A percentile compares a stretch with the other conserved stretches of the same genome.
phyloP scores from a whole-genome alignment of 2,888 invertebrate genomes.

The Oscheius sp. region DNA sequence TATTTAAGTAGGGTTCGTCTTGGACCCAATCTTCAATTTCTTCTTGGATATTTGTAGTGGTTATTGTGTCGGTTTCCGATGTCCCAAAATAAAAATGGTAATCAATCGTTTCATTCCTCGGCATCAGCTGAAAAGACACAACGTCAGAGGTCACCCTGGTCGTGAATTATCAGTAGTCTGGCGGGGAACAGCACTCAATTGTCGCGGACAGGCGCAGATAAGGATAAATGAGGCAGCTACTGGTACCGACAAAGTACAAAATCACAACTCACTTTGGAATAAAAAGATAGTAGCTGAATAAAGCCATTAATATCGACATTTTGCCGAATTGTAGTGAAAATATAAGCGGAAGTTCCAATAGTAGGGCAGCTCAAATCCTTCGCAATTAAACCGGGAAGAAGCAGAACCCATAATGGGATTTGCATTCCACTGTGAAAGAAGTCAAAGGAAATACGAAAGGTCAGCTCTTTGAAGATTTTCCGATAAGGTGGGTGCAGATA shows the following conservation, averaged over 20 bases:
- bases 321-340: conserved; percentile 42
- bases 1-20: conserved; percentile 11
- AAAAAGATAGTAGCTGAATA: conserved; percentile 33
- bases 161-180: conserved; percentile 4
- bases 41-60: conserved; percentile 17
- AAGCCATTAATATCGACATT: conserved; percentile 32
- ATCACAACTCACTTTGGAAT: conserved; percentile 30
- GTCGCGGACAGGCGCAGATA: conserved; percentile 21
- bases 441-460: too few species aligned
- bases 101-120: conserved; percentile 20
- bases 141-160: not conserved
- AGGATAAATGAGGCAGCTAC: not conserved
- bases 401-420: too few species aligned
- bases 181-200: conserved; percentile 17
- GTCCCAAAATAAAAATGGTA: conserved; percentile 25
- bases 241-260: too few species aligned
- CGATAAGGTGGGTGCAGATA: too few species aligned
- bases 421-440: too few species aligned
- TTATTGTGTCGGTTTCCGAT: not conserved
- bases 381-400: not conserved
- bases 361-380: conserved; percentile 43
- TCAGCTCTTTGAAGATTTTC: too few species aligned
- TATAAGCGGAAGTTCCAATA: conserved; percentile 43
- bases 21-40: conserved; percentile 20
- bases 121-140: conserved; percentile 27